Evolutionary conservation across 2,888 invertebrate species (phyloP).

Genomic region (Acanthosepion esculentum): DNA sequence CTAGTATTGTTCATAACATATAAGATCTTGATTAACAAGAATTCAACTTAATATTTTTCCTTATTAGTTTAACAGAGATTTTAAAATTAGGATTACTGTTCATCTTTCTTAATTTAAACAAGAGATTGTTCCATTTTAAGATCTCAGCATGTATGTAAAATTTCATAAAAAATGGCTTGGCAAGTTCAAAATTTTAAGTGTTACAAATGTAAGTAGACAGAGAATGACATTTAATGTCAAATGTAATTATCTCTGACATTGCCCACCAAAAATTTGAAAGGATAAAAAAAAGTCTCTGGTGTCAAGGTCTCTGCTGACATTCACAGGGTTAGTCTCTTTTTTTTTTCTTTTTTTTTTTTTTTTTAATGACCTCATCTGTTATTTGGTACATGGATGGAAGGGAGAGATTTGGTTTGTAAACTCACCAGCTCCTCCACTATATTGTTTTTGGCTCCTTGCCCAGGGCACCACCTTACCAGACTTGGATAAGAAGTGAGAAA

Average conservation of each 20-base stretch:
- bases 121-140: too few species aligned
- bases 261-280: constrained; percentile 14
- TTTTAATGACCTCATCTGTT: not conserved
- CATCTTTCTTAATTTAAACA: too few species aligned
- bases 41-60: too few species aligned
- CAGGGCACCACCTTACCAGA: not conserved
- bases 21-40: too few species aligned
- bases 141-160: too few species aligned
- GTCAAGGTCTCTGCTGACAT: not conserved
- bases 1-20: too few species aligned
- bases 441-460: not conserved
- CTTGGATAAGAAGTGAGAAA: not conserved
- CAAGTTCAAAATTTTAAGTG: not conserved
- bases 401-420: not conserved
- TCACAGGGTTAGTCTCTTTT: not conserved
- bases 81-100: too few species aligned
- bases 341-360: not conserved
- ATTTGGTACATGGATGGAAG: not conserved
- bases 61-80: too few species aligned
- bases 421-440: not conserved
- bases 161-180: too few species aligned
- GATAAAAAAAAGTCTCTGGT: not conserved
- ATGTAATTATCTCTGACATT: not conserved
- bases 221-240: constrained; percentile 4
- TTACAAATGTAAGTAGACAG: not conserved